phyloP scores from a whole-genome alignment of 1,140 invertebrate genomes.

The Oryctes rhinoceros region DNA sequence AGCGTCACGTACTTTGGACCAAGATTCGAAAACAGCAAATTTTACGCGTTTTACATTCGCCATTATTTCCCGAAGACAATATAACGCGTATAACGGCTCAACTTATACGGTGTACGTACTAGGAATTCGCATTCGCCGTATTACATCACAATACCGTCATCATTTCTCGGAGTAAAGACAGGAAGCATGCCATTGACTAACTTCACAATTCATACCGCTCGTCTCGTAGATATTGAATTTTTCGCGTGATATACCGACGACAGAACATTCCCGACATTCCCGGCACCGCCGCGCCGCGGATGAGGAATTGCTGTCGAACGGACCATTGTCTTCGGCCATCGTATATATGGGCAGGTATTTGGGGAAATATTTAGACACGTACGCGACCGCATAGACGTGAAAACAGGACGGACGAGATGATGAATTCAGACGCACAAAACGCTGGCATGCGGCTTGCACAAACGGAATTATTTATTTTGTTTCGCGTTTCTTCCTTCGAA shows the following conservation, averaged over 20 bases:
- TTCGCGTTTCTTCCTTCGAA: no score
- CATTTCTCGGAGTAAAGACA: constrained; percentile 42
- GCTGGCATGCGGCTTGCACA: not conserved
- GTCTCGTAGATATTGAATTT: constrained; percentile 54
- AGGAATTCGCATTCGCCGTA: no score
- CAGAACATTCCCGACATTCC: constrained; percentile 49
- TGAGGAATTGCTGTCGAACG: constrained; percentile 55
- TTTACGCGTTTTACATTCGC: no score
- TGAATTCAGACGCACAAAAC: not conserved
- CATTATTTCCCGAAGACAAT: no score
- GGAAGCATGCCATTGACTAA: constrained; percentile 53
- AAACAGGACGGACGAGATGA: not conserved
- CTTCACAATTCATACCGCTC: constrained; percentile 38
- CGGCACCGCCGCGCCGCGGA: constrained; percentile 45
- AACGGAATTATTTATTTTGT: not conserved
- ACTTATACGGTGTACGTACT: no score
- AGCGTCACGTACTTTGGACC: no score
- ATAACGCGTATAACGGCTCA: no score
- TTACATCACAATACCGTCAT: no score
- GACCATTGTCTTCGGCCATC: constrained; percentile 48
- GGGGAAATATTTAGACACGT: constrained; percentile 8
- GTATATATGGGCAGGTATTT: constrained; percentile 19
- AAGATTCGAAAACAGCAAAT: no score
- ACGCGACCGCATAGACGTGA: not conserved
- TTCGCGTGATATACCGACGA: constrained; percentile 52